Evolutionary conservation across 2,797 vertebrate genomes (phyloP), one percentile per base, ranked within the genome.

Genomic region (Nyctibius grandis): DNA sequence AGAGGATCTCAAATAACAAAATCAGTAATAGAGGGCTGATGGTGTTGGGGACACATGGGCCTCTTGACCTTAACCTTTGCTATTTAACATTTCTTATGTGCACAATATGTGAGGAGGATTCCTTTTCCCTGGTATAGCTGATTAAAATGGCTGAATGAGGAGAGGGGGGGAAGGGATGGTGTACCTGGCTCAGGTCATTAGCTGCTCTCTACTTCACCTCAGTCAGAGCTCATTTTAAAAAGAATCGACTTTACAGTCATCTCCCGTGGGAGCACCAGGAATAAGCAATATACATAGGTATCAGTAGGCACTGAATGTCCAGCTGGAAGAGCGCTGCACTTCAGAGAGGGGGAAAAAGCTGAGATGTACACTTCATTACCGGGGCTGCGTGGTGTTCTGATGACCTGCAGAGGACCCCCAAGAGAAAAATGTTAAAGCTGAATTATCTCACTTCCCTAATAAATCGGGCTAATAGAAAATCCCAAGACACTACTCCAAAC

Each of bases 271-370:
- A 95, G 22, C 56, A 47, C 34, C 81, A 72, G 57, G 48, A 80
- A 70, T 54, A 67, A 61, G 21, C 51, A 45, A 15, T 31, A 16
- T 5, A 19, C 22, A 11, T 6, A 23, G 22, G 14, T 51, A 28
- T 44, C 0, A 0, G 7, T 25, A 7, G 25, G 61, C 0, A 0
- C 31, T 45, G 54, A 31, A 42, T 54, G 14, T 47, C n/a, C 67
- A 44, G 15, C 47, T 70, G 47, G 47, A 88, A 38, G 26, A 76
- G 1, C 1, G 0, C 6, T 13, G 14, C 9, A 8, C 28, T 29
- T 61, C 8, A 5, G 5, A 54, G 9, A 20, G 6, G 10, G 16
- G 42, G 38, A 26, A 47, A 51, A 65, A 64, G 10, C 22, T 48
- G 47, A 28, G 0, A 3, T 15, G 20, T 11, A 38, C 2, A 0